Base-by-base conservation (phyloP, 2,113 vertebrate genomes). In the Alligator mississippiensis region DNA sequence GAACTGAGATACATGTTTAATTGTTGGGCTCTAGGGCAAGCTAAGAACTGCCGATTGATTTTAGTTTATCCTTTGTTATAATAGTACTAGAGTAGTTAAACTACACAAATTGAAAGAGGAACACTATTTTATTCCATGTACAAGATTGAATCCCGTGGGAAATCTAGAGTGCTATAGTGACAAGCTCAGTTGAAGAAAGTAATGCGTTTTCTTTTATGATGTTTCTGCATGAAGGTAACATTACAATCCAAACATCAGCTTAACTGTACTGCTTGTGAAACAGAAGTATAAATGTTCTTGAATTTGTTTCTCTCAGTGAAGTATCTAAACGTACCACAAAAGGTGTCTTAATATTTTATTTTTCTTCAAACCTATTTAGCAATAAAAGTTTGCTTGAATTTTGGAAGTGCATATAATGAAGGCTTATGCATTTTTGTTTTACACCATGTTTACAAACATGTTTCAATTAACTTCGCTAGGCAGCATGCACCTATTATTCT, bases 281-380 rank as follows among this genome's bases (percentile, higher is more conserved):
- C 55, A 87, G 80, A 93, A 77, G 27, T 27, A 1, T 0, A 13
- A 30, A 30, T 13, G 55, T 83, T 85, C 61, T 70, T 85, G 28
- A 82, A 76, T 90, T 92, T 91, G 14, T 76, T 91, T 95, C 64
- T 84, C 57, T 88, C 57, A 85, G 64, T 28, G 70, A 86, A 91
- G 57, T 76, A 82, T 90, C 60, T 85, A 84, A 93, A 34, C 66
- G n/a, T 64, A 24, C 77, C 10, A 13, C 28, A 11, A 6, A 87
- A 66, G 58, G 59, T 55, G 79, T 82, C 57, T 85, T 85, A 47
- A 57, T 87, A 2, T 77, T 94, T 70, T 47, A 47, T 47, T 61
- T 93, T 93, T 84, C 12, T 94, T 92, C 77, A 9, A 0, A 64
- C 94, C 59, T 92, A 3, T 88, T 87, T 61, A 90, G 76, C 66